phyloP scores from a whole-genome alignment of 2,888 invertebrate species.

The Dysmachus trigonus region DNA sequence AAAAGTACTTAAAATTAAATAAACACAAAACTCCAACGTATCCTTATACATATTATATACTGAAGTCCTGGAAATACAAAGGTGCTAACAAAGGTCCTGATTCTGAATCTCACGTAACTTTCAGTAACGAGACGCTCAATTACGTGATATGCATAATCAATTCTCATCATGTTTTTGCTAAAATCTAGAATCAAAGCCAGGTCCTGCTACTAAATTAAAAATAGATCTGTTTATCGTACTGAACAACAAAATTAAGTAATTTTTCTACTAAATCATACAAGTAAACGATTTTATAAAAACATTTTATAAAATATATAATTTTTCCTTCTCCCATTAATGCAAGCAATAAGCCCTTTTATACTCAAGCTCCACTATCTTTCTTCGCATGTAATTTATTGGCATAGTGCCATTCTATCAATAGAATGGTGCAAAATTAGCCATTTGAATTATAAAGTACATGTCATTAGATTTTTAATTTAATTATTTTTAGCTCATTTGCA shows the following conservation, averaged over 20 bases:
- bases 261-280: background rate
- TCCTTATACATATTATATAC: too few relatives aligned
- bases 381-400: slow-evolving; percentile 48
- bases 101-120: too few relatives aligned
- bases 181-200: too few relatives aligned
- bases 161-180: too few relatives aligned
- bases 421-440: slow-evolving; percentile 34
- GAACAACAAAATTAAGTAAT: background rate
- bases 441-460: slow-evolving; percentile 37
- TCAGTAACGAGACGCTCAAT: too few relatives aligned
- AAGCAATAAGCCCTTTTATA: background rate
- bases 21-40: too few relatives aligned
- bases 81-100: too few relatives aligned
- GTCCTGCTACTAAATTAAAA: too few relatives aligned
- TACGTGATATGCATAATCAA: too few relatives aligned
- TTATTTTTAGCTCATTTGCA: slow-evolving; percentile 10
- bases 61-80: too few relatives aligned
- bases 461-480: slow-evolving; percentile 30
- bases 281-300: background rate
- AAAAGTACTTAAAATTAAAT: too few relatives aligned
- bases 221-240: background rate
- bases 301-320: background rate
- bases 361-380: background rate
- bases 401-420: slow-evolving; percentile 46
- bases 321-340: background rate